These are phyloP conservation scores for Drosophila nasuta DNA, from an alignment of 1,140 invertebrate genomes.

Conservation along the genomic window DNA sequence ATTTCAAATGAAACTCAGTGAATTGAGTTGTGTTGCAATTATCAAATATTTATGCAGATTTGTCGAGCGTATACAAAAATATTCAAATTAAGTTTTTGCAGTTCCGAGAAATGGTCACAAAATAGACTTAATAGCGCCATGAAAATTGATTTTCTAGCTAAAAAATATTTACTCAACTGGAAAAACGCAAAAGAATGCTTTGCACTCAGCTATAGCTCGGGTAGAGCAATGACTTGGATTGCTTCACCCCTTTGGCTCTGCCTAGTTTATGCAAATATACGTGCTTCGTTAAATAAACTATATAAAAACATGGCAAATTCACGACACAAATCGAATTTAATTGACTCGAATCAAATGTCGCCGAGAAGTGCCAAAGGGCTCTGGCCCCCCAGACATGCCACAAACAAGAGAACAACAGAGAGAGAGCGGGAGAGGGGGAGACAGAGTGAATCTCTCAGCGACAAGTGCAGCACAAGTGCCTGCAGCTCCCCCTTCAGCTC, in stretches of 20 bases:
- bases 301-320: conserved; percentile 60
- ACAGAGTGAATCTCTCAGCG: not conserved
- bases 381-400: conserved; percentile 23
- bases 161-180: conserved; percentile 24
- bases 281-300: conserved; percentile 66
- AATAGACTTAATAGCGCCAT: conserved; percentile 1
- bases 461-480: conserved; percentile 9
- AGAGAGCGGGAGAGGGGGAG: not conserved
- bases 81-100: conserved; percentile 1
- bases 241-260: not conserved
- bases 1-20: not conserved
- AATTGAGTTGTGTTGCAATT: not conserved
- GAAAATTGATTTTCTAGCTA: conserved; percentile 39
- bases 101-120: conserved; percentile 6
- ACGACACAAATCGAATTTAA: conserved; percentile 77
- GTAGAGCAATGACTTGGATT: conserved; percentile 5
- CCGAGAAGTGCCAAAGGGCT: conserved; percentile 57
- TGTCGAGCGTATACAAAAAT: not conserved
- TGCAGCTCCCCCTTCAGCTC: not conserved
- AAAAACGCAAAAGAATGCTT: conserved; percentile 16
- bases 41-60: not conserved
- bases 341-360: conserved; percentile 77
- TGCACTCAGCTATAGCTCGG: conserved; percentile 23
- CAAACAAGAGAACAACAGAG: not conserved
- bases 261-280: conserved; percentile 55